Evolutionary conservation across 2,888 invertebrate genomes (phyloP).

Genomic region (Philopedon plagiatum): DNA sequence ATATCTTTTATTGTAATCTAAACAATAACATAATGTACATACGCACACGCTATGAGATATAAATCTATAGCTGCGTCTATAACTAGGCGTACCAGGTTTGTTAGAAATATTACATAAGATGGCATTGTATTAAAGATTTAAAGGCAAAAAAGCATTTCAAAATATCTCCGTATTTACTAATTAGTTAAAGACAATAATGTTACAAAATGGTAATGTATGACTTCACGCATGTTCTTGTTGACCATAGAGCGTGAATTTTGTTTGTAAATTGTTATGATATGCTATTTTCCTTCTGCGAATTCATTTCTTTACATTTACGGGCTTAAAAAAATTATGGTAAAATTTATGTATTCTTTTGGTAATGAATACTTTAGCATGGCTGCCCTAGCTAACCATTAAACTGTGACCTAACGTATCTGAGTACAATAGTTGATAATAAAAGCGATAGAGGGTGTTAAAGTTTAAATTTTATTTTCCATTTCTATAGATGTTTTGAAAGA

Average conservation of each 20-base stretch:
- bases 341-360: too few species aligned
- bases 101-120: slow-evolving; percentile 28
- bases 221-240: slow-evolving; percentile 42
- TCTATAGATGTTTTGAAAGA: too few species aligned
- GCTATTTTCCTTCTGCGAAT: not conserved
- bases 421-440: too few species aligned
- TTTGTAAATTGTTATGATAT: slow-evolving; percentile 6
- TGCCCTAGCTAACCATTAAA: too few species aligned
- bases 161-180: slow-evolving; percentile 34
- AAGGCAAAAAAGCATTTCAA: slow-evolving; percentile 43
- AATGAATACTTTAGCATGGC: too few species aligned
- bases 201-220: slow-evolving; percentile 40
- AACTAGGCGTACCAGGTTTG: not conserved
- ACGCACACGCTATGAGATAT: not conserved
- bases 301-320: not conserved
- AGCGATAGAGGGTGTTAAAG: too few species aligned
- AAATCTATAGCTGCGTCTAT: slow-evolving; percentile 3
- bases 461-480: too few species aligned
- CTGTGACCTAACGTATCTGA: too few species aligned
- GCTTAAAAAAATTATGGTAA: too few species aligned
- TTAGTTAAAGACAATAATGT: slow-evolving; percentile 42
- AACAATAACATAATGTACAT: not conserved
- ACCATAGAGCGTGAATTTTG: slow-evolving; percentile 33
- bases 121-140: slow-evolving; percentile 32
- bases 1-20: slow-evolving; percentile 8